A percentile compares a stretch with the other conserved stretches of the same genome.
phyloP scores from a whole-genome alignment of 2,888 invertebrate species.

The Coelogynopora nodosa region DNA sequence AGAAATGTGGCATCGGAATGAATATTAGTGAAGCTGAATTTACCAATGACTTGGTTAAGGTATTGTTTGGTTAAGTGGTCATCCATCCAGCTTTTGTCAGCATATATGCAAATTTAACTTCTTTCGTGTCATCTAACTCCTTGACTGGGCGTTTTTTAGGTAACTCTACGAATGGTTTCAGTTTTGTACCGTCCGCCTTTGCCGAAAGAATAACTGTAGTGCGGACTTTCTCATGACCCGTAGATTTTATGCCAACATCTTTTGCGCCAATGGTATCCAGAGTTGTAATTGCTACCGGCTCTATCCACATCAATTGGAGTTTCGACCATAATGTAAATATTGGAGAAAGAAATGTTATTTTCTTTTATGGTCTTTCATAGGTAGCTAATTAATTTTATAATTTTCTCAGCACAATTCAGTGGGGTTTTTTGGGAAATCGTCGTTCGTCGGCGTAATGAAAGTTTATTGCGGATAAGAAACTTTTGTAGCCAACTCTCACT shows the following conservation, averaged over 20 bases:
- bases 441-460: not conserved
- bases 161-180: not conserved
- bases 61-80: not conserved
- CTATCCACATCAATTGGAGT: too few relatives aligned
- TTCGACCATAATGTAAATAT: not conserved
- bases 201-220: not conserved
- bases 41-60: not conserved
- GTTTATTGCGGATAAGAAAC: not conserved
- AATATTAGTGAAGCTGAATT: not conserved
- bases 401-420: not conserved
- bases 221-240: not conserved
- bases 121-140: not conserved
- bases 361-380: not conserved
- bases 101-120: not conserved
- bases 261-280: not conserved
- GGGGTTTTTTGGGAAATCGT: not conserved
- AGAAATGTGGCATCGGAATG: not conserved
- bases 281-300: not conserved
- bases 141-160: not conserved
- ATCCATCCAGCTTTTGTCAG: not conserved
- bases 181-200: not conserved
- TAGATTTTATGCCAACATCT: not conserved
- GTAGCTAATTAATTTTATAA: not conserved
- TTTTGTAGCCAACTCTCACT: not conserved
- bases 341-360: not conserved